Base-by-base conservation (phyloP, 2,797 vertebrate genomes). In the Pteropus rufus region DNA sequence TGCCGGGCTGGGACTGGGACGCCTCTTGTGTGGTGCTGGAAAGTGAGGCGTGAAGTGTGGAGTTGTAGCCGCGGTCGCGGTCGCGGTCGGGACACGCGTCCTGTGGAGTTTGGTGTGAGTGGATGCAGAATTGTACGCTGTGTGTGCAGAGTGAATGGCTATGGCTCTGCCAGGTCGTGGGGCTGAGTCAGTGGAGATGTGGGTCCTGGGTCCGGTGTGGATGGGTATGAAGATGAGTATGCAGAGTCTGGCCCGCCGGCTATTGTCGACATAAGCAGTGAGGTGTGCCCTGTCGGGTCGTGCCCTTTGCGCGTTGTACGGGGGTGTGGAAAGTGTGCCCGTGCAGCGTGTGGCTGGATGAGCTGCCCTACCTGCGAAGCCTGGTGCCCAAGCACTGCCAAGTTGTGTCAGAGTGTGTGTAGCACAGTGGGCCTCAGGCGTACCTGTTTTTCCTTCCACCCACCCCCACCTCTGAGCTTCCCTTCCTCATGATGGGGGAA, bases 401-500 rank as follows among this genome's bases (percentile, higher is more conserved):
- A 23, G 41, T 9, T 12, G 49, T 18, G 5, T 41, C 41, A 11
- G 54, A 11, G 11, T 4, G 82, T 41, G 54, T 34, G 88, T 7
- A 34, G 54, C 46, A 5, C 34, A 3, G 90, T 15, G 76, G 49
- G 34, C 62, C 64, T 76, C 90, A 41, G 80, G 52, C 62, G 67
- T 52, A 58, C 31, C 36, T 0, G 26, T 34, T 52, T 60, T 34
- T 46, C 60, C n/a, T 41, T 29, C n/a, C 81, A 5, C 36, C 67
- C 36, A n/a, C 54, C 8, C 67, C 34, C 16, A 5, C 56, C 49
- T 76, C 65, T 4, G 34, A 62, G 4, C 67, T 49, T 84, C 8
- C 46, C 4, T 49, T 56, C 31, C 64, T 60, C 49, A 0, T 0
- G 1, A 0, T n/a, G 46, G 1, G 1, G 9, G 0, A 18, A 31